Conservation (phyloP, 2,113 vertebrate genomes). For the Ageneiosus marmoratus region DNA sequence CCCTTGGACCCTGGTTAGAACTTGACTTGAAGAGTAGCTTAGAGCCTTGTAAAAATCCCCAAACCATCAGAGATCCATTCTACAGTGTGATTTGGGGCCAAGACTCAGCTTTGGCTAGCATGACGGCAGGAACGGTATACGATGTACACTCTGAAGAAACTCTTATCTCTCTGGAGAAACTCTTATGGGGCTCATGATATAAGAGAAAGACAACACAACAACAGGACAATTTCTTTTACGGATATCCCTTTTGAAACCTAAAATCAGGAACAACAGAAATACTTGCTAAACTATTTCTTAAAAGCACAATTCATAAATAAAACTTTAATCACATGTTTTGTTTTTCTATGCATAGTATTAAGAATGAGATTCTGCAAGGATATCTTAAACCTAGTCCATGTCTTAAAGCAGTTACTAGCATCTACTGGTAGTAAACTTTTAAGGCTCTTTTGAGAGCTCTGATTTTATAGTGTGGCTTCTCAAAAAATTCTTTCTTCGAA, state of each 20-base stretch:
- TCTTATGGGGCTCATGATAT: neutral
- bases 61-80: neutral
- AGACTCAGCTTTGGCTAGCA: neutral
- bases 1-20: neutral
- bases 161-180: neutral
- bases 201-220: neutral
- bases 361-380: neutral
- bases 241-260: neutral
- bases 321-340: neutral
- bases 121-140: neutral
- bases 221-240: neutral
- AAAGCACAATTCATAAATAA: neutral
- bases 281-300: neutral
- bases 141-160: neutral
- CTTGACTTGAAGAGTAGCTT: neutral
- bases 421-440: constrained; percentile 1
- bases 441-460: constrained; percentile 11
- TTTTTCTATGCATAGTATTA: neutral
- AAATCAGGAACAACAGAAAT: neutral
- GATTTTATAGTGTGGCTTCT: constrained; percentile 28
- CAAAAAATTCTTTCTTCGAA: constrained; percentile 39
- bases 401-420: neutral
- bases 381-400: neutral
- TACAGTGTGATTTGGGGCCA: neutral
- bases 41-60: neutral